A percentile compares a stretch with the other conserved stretches of the same genome.
Evolutionary conservation across 2,113 vertebrate genomes (phyloP).

Genomic region (Clupea harengus): DNA sequence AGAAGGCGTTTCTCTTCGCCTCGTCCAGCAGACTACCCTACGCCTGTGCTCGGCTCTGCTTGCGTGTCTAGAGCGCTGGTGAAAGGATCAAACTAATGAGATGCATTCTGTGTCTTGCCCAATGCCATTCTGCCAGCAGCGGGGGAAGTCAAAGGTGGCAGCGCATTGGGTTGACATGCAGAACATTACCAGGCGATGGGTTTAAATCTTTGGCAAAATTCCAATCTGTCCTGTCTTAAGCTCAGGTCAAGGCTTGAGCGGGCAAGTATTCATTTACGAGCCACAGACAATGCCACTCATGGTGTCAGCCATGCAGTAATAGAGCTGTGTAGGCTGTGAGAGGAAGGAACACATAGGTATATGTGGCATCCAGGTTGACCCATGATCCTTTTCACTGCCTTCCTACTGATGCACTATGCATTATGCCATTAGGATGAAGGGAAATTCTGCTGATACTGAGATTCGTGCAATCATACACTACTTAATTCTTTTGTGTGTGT

Average conservation of each 20-base stretch:
- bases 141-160: neutral
- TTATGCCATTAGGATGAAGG: neutral
- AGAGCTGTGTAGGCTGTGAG: neutral
- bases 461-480: neutral
- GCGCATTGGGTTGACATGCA: neutral
- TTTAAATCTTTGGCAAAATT: neutral
- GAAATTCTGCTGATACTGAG: neutral
- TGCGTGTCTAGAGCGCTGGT: neutral
- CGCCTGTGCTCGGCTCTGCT: neutral
- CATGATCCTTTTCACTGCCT: neutral
- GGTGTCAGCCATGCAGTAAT: neutral
- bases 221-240: neutral
- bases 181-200: slow-evolving; percentile 5
- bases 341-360: neutral
- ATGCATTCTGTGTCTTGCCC: neutral
- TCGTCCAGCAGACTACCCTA: neutral
- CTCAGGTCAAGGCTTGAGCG: neutral
- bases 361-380: neutral
- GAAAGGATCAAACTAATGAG: slow-evolving; percentile 16
- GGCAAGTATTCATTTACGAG: neutral
- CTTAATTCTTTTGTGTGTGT: neutral
- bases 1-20: neutral
- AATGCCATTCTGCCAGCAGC: neutral
- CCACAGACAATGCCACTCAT: neutral
- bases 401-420: neutral